Evolutionary conservation across 2,113 vertebrate genomes (phyloP).

Genomic region (Oostethus manadensis): DNA sequence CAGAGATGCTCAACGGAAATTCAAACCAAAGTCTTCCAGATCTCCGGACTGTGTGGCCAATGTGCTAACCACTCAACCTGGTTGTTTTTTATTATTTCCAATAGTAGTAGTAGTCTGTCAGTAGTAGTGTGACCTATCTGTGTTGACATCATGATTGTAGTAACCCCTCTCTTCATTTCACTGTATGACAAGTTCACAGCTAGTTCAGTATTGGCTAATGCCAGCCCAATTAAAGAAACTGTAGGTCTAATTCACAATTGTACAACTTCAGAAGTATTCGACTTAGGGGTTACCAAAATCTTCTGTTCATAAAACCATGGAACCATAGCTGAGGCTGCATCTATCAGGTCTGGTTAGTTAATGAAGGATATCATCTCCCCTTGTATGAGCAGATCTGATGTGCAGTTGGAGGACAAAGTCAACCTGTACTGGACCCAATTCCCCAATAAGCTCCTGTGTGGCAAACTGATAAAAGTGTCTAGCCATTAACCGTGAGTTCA

Average conservation of each 20-base stretch:
- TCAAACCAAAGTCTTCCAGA: too few relatives aligned
- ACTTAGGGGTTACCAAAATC: neutral
- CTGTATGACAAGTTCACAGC: too few relatives aligned
- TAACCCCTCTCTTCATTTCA: too few relatives aligned
- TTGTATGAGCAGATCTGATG: conserved; percentile 80
- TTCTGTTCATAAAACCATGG: conserved; percentile 7
- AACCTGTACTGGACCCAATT: conserved; percentile 69
- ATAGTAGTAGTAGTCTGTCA: too few relatives aligned
- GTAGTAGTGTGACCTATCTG: too few relatives aligned
- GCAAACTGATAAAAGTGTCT: conserved; percentile 81
- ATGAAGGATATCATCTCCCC: conserved; percentile 51
- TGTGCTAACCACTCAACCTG: too few relatives aligned
- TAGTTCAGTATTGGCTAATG: too few relatives aligned
- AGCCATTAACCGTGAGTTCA: conserved; percentile 50
- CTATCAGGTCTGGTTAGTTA: conserved; percentile 28
- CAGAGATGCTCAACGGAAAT: too few relatives aligned
- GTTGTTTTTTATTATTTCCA: too few relatives aligned
- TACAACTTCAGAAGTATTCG: neutral
- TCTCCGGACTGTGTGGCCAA: too few relatives aligned
- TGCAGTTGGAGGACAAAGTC: conserved; percentile 68
- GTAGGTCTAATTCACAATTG: neutral
- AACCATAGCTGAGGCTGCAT: conserved; percentile 19
- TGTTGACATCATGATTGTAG: too few relatives aligned
- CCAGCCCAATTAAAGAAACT: too few relatives aligned
- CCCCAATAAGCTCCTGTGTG: conserved; percentile 83